phyloP scores from a whole-genome alignment of 2,888 invertebrate genomes.

The Gari tellinella region DNA sequence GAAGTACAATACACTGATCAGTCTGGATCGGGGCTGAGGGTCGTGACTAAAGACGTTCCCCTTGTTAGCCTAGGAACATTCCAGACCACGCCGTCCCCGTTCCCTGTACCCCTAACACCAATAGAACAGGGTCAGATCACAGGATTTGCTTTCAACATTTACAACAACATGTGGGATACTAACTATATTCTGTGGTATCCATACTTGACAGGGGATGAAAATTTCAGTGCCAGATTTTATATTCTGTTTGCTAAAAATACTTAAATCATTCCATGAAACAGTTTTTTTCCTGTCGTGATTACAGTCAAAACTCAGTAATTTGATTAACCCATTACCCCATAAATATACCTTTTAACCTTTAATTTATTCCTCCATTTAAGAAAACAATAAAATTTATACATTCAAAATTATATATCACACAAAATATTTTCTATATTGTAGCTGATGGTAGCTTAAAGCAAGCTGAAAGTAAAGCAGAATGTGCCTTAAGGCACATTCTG shows the following conservation, averaged over 20 bases:
- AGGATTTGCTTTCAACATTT: constrained; percentile 78
- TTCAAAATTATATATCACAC: too few relatives aligned
- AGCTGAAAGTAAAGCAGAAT: too few relatives aligned
- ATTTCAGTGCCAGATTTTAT: constrained; percentile 72
- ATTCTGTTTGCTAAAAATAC: constrained; percentile 9
- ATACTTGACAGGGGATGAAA: constrained; percentile 60
- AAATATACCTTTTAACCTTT: too few relatives aligned
- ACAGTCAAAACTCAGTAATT: too few relatives aligned
- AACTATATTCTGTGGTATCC: constrained; percentile 83
- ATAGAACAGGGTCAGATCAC: constrained; percentile 68
- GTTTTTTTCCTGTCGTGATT: too few relatives aligned
- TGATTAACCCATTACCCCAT: too few relatives aligned
- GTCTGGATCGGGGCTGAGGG: constrained; percentile 57
- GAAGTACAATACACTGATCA: constrained; percentile 55
- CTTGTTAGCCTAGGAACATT: constrained; percentile 68
- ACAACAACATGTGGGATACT: constrained; percentile 82
- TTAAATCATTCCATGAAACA: too few relatives aligned
- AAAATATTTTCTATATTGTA: too few relatives aligned
- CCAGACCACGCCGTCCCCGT: constrained; percentile 66
- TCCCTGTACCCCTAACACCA: constrained; percentile 76
- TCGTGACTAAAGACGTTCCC: constrained; percentile 72
- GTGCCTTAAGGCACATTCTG: too few relatives aligned
- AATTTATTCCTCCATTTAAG: too few relatives aligned
- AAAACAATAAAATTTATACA: too few relatives aligned
- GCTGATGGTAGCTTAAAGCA: too few relatives aligned